Evolutionary conservation across 1,140 invertebrate genomes (phyloP).

Genomic region (Brachionus sp.): DNA sequence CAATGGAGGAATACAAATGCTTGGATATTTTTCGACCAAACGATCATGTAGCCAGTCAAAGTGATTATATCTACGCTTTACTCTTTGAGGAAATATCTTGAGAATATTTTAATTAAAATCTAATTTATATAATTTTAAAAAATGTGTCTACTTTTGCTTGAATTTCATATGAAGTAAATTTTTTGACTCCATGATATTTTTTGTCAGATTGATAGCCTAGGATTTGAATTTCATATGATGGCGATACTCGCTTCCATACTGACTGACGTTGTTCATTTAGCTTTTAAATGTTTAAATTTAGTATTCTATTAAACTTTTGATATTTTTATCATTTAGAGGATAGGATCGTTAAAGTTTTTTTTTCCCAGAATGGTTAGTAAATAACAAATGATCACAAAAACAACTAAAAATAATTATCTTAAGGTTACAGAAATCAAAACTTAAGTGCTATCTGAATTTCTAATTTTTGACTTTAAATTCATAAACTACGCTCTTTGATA

Average conservation of each 20-base stretch:
- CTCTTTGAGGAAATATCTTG: constrained; percentile 53
- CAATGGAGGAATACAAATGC: constrained; percentile 88
- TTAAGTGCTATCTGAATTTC: too few species aligned
- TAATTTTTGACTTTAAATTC: too few species aligned
- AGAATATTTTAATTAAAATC: neutral
- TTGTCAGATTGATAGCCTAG: constrained; percentile 26
- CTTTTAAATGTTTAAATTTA: neutral
- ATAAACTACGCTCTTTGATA: too few species aligned
- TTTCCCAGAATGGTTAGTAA: too few species aligned
- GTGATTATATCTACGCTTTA: constrained; percentile 92
- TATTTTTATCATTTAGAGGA: neutral
- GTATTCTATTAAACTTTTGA: neutral
- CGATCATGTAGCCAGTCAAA: constrained; percentile 97
- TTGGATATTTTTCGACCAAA: constrained; percentile 84
- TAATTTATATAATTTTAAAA: neutral
- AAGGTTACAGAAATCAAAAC: too few species aligned
- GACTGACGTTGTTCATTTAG: constrained; percentile 35
- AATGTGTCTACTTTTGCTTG: neutral
- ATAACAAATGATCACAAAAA: too few species aligned
- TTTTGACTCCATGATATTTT: constrained; percentile 45
- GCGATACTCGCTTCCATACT: constrained; percentile 23
- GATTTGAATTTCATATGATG: constrained; percentile 22
- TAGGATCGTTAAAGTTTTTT: too few species aligned
- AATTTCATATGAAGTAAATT: constrained; percentile 43
- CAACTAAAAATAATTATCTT: too few species aligned